Evolutionary conservation across 2,888 invertebrate species (phyloP).

Genomic region (Autographa pulchrina): DNA sequence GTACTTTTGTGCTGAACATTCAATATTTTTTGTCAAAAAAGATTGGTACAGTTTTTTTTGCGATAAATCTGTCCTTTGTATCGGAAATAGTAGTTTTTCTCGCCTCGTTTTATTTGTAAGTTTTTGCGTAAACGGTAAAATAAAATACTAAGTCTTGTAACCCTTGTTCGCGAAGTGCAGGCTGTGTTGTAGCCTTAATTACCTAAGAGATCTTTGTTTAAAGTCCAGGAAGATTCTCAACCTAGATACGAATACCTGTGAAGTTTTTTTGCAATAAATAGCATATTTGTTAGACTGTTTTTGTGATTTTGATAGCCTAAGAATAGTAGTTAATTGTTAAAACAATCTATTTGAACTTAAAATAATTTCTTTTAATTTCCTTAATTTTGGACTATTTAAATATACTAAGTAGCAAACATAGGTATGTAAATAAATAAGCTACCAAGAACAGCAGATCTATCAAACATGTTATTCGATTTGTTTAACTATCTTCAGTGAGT

Average conservation of each 20-base stretch:
- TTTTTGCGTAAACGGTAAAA: no score
- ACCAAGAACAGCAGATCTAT: no score
- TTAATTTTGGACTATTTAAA: no score
- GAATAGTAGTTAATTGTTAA: no score
- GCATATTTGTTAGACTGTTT: not conserved
- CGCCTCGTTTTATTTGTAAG: not conserved
- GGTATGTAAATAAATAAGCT: no score
- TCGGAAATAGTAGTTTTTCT: not conserved
- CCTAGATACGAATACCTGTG: not conserved
- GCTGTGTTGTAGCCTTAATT: not conserved
- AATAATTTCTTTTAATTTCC: no score
- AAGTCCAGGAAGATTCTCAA: not conserved
- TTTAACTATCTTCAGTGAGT: no score
- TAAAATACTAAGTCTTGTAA: not conserved
- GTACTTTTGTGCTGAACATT: not conserved
- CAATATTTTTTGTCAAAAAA: not conserved
- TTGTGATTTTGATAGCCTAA: not conserved
- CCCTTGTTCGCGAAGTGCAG: not conserved
- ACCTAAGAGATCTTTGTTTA: not conserved
- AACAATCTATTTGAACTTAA: no score
- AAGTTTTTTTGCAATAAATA: not conserved
- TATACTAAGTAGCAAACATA: no score
- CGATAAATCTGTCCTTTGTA: not conserved
- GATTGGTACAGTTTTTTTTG: not conserved
- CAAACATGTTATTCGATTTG: no score